Evolutionary conservation across 2,113 vertebrate species (phyloP).

Genomic region (Aegotheles bennettii): DNA sequence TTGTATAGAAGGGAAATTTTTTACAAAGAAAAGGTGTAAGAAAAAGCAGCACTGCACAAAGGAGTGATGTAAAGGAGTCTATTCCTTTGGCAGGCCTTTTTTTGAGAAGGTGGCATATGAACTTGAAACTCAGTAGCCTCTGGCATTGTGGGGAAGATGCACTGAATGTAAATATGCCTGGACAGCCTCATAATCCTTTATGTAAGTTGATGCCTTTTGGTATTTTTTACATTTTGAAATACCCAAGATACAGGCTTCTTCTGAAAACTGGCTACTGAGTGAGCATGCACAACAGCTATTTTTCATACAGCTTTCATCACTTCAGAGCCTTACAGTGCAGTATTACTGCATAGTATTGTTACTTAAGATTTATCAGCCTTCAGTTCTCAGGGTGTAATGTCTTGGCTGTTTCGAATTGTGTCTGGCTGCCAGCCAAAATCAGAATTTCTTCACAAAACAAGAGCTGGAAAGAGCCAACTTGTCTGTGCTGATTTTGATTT

Average conservation of each 20-base stretch:
- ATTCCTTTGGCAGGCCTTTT: background rate
- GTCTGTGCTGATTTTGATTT: slow-evolving; percentile 54
- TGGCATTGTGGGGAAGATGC: background rate
- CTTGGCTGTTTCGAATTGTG: slow-evolving; percentile 50
- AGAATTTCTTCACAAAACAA: slow-evolving; percentile 57
- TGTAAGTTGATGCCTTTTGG: slow-evolving; percentile 40
- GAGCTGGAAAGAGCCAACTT: slow-evolving; percentile 45
- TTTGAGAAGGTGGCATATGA: background rate
- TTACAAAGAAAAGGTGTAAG: background rate
- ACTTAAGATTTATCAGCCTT: slow-evolving; percentile 56
- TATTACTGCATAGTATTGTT: slow-evolving; percentile 65
- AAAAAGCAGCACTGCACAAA: background rate
- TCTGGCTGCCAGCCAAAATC: slow-evolving; percentile 61
- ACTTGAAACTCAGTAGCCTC: background rate
- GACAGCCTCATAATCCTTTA: background rate
- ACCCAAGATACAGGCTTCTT: slow-evolving; percentile 19
- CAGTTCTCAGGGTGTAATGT: slow-evolving; percentile 52
- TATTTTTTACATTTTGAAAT: slow-evolving; percentile 50
- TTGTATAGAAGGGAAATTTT: background rate
- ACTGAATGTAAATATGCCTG: background rate
- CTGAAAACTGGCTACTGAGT: slow-evolving; percentile 32
- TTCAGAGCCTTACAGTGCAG: slow-evolving; percentile 37
- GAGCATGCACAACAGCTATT: slow-evolving; percentile 50
- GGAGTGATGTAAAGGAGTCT: no score
- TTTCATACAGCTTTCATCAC: slow-evolving; percentile 66